Percentiles rank a stretch among this genome's conserved stretches.
These are phyloP conservation scores for Lamproptera curius DNA, from an alignment of 2,888 invertebrate species.

Conservation along the genomic window DNA sequence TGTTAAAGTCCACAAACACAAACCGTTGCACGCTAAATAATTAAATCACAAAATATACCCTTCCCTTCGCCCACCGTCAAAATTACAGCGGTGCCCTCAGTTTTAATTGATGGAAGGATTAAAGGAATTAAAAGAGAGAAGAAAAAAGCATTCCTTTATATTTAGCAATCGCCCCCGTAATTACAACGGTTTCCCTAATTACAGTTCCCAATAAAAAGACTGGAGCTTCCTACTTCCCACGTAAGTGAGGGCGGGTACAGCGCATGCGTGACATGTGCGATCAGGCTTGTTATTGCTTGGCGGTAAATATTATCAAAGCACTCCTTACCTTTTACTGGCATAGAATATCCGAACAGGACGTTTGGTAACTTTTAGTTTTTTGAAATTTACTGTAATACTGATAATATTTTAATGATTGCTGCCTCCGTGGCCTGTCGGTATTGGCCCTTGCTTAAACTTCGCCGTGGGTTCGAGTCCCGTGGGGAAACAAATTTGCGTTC, in stretches of 20 bases:
- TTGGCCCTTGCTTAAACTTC: too few relatives aligned
- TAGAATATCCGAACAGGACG: constrained; percentile 29
- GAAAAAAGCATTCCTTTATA: constrained; percentile 65
- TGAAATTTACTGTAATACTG: too few relatives aligned
- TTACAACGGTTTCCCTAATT: constrained; percentile 74
- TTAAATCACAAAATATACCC: constrained; percentile 11
- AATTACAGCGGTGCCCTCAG: constrained; percentile 14
- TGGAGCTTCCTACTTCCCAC: constrained; percentile 72
- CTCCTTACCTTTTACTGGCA: constrained; percentile 28
- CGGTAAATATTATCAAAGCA: constrained; percentile 58
- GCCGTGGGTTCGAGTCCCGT: too few relatives aligned
- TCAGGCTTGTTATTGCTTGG: constrained; percentile 60
- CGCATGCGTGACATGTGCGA: constrained; percentile 59
- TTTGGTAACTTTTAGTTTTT: too few relatives aligned
- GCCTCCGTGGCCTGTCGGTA: too few relatives aligned
- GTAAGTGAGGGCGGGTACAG: constrained; percentile 42
- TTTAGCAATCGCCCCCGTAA: constrained; percentile 76
- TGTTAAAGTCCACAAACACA: background rate
- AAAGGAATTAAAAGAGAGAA: constrained; percentile 35
- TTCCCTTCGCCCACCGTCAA: constrained; percentile 4
- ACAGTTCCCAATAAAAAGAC: constrained; percentile 70
- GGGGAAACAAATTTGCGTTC: too few relatives aligned
- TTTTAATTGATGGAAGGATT: constrained; percentile 36
- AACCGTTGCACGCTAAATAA: constrained; percentile 7
- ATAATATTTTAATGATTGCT: too few relatives aligned